phyloP scores from a whole-genome alignment of 2,797 vertebrate genomes.

The Anguilla obscura region DNA sequence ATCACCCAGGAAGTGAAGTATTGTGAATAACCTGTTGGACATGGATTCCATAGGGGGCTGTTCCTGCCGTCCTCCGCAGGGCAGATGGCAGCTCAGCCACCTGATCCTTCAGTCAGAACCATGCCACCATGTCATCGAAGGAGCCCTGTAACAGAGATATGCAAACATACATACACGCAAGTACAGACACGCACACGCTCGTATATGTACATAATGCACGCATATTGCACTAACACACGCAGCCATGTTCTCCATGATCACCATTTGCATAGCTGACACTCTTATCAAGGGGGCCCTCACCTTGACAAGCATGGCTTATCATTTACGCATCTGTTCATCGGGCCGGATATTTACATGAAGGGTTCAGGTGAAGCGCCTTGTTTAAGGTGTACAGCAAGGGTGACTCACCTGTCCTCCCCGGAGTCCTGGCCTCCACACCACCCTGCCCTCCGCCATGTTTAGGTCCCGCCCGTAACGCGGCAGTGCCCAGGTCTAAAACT shows the following conservation, averaged over 20 bases:
- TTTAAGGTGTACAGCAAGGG: neutral
- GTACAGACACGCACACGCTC: neutral
- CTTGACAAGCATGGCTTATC: neutral
- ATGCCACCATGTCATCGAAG: neutral
- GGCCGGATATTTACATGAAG: neutral
- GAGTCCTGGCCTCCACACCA: neutral
- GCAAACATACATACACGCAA: neutral
- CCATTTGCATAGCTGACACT: neutral
- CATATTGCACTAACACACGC: no score
- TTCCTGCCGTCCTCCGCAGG: neutral
- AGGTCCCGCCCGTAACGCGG: neutral
- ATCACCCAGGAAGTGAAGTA: neutral
- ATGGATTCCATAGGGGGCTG: neutral
- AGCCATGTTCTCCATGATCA: neutral
- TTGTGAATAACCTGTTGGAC: neutral
- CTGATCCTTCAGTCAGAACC: neutral
- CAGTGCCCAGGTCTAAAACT: neutral
- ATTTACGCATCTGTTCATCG: neutral
- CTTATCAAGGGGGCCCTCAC: neutral
- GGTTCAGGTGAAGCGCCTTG: neutral
- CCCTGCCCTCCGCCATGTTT: neutral
- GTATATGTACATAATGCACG: neutral
- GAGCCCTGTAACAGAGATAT: no score
- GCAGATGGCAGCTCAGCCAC: neutral
- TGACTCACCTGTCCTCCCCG: neutral